These are phyloP conservation scores for Sarcophaga rosellei DNA, from an alignment of 2,888 invertebrate species.

Conservation along the genomic window DNA sequence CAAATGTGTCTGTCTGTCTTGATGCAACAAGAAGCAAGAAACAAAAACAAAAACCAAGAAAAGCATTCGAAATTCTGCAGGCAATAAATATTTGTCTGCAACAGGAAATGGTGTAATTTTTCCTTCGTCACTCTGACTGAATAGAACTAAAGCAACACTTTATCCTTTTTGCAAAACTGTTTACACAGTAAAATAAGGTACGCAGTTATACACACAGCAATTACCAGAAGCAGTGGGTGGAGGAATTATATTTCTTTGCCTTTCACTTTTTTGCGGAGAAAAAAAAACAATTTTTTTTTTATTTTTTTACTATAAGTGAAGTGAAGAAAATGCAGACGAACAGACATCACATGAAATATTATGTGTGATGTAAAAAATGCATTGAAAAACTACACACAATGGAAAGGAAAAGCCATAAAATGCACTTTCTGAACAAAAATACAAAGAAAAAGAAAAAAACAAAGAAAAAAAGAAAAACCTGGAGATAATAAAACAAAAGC, in stretches of 20 bases:
- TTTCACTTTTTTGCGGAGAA: neutral
- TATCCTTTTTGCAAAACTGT: neutral
- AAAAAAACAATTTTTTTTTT: neutral
- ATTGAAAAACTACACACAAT: neutral
- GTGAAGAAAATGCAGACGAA: neutral
- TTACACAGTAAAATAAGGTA: neutral
- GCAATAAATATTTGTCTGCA: constrained; percentile 31
- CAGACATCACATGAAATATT: neutral
- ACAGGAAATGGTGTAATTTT: constrained; percentile 25
- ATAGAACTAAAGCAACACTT: neutral
- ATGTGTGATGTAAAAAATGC: no score
- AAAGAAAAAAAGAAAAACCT: no score
- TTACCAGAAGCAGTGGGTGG: no score
- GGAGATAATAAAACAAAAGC: no score
- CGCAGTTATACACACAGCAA: no score
- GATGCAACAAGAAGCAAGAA: neutral
- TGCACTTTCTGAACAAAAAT: neutral
- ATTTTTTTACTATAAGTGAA: no score
- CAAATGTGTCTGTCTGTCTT: neutral
- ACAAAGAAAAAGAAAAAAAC: neutral
- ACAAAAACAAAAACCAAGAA: neutral
- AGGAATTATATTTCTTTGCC: no score
- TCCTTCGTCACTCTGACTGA: neutral
- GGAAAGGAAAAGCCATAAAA: neutral
- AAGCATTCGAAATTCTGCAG: neutral